These are phyloP conservation scores for Linurgus olivaceus DNA, from an alignment of 2,797 vertebrate genomes.

Conservation along the genomic window DNA sequence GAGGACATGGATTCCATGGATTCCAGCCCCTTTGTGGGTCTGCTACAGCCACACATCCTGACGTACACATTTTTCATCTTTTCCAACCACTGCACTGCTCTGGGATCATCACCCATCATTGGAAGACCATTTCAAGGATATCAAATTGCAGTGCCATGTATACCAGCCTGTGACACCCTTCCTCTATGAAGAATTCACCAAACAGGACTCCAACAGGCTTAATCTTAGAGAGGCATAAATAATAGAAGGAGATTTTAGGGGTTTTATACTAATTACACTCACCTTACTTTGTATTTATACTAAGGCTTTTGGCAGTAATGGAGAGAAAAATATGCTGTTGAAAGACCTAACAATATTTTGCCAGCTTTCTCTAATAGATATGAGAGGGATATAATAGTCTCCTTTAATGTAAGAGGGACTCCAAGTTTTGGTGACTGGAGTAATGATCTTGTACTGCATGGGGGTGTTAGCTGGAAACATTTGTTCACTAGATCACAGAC, in stretches of 20 bases:
- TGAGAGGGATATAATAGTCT: background rate
- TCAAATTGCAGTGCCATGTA: background rate
- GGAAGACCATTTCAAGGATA: background rate
- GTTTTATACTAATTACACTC: background rate
- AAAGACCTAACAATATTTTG: background rate
- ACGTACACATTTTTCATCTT: background rate
- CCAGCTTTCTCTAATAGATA: background rate
- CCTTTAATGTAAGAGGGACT: background rate
- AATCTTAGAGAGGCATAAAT: background rate
- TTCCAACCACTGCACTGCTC: background rate
- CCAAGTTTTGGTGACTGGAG: background rate
- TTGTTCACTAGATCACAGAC: background rate
- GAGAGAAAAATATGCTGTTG: background rate
- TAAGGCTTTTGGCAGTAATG: background rate
- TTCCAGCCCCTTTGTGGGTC: background rate
- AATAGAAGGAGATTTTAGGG: background rate
- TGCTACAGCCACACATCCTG: background rate
- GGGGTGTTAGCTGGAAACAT: background rate
- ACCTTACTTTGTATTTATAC: background rate
- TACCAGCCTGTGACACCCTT: background rate
- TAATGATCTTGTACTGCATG: background rate
- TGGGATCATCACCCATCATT: background rate
- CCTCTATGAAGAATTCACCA: background rate
- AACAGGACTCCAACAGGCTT: background rate
- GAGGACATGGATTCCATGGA: background rate